phyloP scores from a whole-genome alignment of 2,888 invertebrate species.

The Tenthredo mesomela region DNA sequence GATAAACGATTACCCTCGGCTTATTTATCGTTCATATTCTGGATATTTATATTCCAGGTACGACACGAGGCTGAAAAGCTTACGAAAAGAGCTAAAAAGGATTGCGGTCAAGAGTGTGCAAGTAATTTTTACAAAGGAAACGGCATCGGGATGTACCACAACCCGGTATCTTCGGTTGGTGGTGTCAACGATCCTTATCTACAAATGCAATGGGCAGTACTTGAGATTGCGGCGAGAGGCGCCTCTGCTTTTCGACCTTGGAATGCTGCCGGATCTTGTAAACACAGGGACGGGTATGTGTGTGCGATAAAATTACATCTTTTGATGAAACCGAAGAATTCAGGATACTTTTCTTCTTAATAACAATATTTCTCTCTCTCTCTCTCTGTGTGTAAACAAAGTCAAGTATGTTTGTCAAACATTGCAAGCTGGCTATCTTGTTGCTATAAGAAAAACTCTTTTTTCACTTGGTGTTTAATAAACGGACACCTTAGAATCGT shows the following conservation, averaged over 20 bases:
- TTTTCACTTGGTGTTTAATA: not conserved
- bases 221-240: constrained; percentile 74
- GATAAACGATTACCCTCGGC: not conserved
- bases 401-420: not conserved
- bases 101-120: constrained; percentile 73
- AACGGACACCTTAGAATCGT: not conserved
- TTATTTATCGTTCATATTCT: not conserved
- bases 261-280: constrained; percentile 73
- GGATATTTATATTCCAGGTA: constrained; percentile 65
- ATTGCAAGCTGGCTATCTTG: not conserved
- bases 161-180: constrained; percentile 68
- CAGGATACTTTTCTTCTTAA: not conserved
- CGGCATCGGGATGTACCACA: constrained; percentile 73
- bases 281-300: constrained; percentile 76
- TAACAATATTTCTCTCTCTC: not conserved
- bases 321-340: not conserved
- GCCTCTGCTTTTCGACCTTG: constrained; percentile 77
- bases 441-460: not conserved
- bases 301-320: not conserved
- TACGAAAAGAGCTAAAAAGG: constrained; percentile 74
- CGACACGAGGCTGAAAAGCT: constrained; percentile 73
- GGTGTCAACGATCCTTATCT: constrained; percentile 71
- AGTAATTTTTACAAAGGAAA: constrained; percentile 70
- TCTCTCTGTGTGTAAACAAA: not conserved
- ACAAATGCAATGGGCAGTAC: constrained; percentile 76